Base-by-base conservation (phyloP, 35 echinoderm and acorn worm genomes). In the Stichopus chloronotus region DNA sequence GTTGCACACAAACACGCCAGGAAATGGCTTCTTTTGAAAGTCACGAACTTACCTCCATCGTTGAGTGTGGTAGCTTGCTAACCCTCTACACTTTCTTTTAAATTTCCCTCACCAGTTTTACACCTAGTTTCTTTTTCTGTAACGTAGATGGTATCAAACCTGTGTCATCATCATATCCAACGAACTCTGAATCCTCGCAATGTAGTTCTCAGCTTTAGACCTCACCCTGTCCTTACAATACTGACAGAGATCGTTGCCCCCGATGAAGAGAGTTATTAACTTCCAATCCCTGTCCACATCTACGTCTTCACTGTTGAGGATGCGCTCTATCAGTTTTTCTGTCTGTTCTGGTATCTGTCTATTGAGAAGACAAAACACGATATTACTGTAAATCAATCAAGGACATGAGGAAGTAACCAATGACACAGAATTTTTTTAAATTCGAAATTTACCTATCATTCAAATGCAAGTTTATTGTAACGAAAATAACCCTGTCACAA, bases 191-290 rank as follows among this genome's bases (percentile, higher is more conserved):
- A 96, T 96, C 52, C 82, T 76, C 53, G 59, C 54, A 12, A 91
- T 72, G 55, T 91, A 96, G 14, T 78, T 72, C 56, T 87, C 95
- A 53, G 88, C 88, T 8, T 93, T 94, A 23, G 52, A 86, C 54
- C 88, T 87, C 56, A 85, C 88, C 19, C 52, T 71, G 63, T 96
- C 79, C 30, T 94, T 93, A 79, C 95, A 96, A 19, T 82, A 93
- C 14, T 93, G 92, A 79, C 95, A 96, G 3, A 96, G 74, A 16
- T 96, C 95, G 24, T 96, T 96, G 4, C 95, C 95, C 9, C 95
- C 95, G 8, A 96, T 93, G 95, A 96, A 96, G 19, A 96, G 55
- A 8, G 95, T 96, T 7, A 96, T 43, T 11, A 96, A 16, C 56
- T 96, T 96, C 95, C 95, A 96, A 14, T 96, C 95, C 24, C 71